These are phyloP conservation scores for Microhierax caerulescens DNA, from an alignment of 2,797 vertebrate genomes.

Conservation along the genomic window DNA sequence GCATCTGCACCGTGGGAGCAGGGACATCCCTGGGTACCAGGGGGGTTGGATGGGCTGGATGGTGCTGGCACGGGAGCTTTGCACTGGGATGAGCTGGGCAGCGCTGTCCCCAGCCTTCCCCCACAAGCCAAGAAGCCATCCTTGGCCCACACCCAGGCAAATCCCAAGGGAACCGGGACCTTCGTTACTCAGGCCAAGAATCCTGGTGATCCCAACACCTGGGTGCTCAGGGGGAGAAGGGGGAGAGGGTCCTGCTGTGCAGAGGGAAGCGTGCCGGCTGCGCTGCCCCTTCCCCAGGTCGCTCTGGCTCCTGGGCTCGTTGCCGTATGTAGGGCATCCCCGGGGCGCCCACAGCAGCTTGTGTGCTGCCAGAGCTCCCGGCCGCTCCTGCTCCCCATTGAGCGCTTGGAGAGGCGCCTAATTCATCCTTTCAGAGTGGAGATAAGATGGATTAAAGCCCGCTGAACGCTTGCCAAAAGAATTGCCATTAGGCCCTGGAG, in stretches of 20 bases:
- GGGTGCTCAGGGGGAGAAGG: not conserved
- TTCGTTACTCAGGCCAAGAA: not conserved
- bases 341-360: not conserved
- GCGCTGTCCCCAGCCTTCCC: not conserved
- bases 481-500: slow-evolving; percentile 26
- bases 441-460: slow-evolving; percentile 51
- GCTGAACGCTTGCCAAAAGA: slow-evolving; percentile 33
- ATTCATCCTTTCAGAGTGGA: slow-evolving; percentile 28
- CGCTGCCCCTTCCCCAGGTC: rapidly evolving
- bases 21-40: not conserved
- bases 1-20: rapidly evolving
- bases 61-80: not conserved
- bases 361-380: not conserved
- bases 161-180: not conserved
- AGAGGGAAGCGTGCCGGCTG: rapidly evolving
- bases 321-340: slow-evolving; percentile 31
- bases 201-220: not conserved
- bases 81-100: rapidly evolving
- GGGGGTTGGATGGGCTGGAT: not conserved
- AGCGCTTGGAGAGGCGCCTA: not conserved
- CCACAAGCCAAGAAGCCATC: not conserved
- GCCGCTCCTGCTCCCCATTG: not conserved
- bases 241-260: not conserved
- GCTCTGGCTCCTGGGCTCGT: rapidly evolving
- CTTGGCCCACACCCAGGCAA: not conserved